Evolutionary conservation across 2,113 vertebrate genomes (phyloP).

Genomic region (Brachypodius melanocephalos): DNA sequence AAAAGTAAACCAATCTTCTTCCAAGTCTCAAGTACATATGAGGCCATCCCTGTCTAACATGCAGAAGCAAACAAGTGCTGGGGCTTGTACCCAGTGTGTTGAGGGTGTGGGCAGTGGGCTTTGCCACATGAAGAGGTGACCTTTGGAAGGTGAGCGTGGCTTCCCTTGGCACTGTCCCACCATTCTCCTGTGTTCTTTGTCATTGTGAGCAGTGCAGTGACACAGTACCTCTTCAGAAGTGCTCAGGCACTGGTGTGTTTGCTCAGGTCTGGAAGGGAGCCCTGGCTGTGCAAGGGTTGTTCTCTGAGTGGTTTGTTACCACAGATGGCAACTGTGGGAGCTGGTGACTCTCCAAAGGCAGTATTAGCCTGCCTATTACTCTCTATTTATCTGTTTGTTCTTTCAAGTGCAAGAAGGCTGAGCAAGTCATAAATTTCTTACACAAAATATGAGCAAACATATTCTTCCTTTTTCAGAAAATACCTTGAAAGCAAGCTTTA

Average conservation of each 20-base stretch:
- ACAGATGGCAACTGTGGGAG: not conserved
- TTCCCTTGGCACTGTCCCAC: not conserved
- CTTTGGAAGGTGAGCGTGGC: not conserved
- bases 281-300: not conserved
- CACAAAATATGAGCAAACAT: not conserved
- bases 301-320: not conserved
- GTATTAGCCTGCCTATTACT: not conserved
- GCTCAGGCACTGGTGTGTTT: not conserved
- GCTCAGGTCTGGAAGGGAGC: not conserved
- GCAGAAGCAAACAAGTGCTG: not conserved
- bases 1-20: not conserved
- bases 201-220: rapidly evolving
- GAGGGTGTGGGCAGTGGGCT: not conserved
- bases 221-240: not conserved
- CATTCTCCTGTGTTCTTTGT: not conserved
- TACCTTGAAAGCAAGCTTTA: not conserved
- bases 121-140: not conserved
- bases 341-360: not conserved
- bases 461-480: not conserved
- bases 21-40: not conserved
- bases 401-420: not conserved
- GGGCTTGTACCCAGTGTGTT: rapidly evolving
- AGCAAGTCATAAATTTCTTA: not conserved
- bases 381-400: not conserved
- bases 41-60: rapidly evolving